Base-by-base conservation (phyloP, 2,888 invertebrate species). In the Cephus rjabovi region DNA sequence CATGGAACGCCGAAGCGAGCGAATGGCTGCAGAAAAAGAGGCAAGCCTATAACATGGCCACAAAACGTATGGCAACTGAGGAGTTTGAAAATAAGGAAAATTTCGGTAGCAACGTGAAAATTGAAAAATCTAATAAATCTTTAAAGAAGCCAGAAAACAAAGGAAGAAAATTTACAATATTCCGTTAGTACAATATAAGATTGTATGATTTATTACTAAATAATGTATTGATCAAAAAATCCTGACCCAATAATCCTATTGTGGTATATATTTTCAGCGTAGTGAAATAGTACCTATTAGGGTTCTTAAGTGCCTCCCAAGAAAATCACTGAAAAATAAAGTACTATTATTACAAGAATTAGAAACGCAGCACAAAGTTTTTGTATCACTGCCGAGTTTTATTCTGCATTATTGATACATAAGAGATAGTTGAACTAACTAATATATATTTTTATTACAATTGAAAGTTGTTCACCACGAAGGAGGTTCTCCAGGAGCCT, bases 401-500 rank as follows among this genome's bases (percentile, higher is more conserved):
- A 77, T 34, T 74, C 12, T 12, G 68, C 34, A 76, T 68, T 33
- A 56, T 74, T 40, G 31, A 34, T 74, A 30, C n/a, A 80, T 23
- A 70, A 35, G 40, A 74, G 34, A 34, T 34, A 79, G 35, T 69
- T 71, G 9, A 31, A 35, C 34, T 33, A n/a, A n/a, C 23, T 12
- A 30, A 23, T 11, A 79, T 76, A 30, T 71, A 76, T 34, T 77
- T 74, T 70, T 75, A 30, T 69, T 30, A 37, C 68, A 78, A 23
- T 40, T 0, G 4, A 34, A 69, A 71, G 40, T 75, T 68, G 11
- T 69, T 74, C 30, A 69, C 97, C 97, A 97, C 15, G 95, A 94
- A 78, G 97, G 97, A 84, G 93, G 89, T 80, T 95, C 95, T 11
- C 95, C 95, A 82, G 94, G 93, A 84, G 94, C 94, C 2, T 94